phyloP scores from a whole-genome alignment of 2,797 vertebrate species.

The Hephaestus fuliginosus region DNA sequence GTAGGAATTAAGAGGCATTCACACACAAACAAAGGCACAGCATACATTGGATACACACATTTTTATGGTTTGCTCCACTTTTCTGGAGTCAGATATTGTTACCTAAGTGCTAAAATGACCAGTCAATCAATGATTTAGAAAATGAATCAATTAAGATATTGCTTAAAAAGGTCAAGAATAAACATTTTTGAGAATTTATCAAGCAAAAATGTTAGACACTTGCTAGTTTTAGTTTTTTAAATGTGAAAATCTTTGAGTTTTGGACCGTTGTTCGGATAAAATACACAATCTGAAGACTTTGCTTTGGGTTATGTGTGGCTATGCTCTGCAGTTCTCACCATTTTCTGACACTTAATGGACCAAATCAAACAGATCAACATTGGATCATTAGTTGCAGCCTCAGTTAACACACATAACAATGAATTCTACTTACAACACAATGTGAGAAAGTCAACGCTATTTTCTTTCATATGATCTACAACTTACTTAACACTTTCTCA shows the following conservation, averaged over 20 bases:
- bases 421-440: not conserved
- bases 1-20: slow-evolving; percentile 41
- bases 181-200: not conserved
- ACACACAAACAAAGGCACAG: slow-evolving; percentile 21
- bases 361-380: not conserved
- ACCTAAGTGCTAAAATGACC: not conserved
- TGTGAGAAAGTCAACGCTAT: not conserved
- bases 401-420: not conserved
- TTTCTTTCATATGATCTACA: slow-evolving; percentile 16
- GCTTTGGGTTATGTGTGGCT: not conserved
- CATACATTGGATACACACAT: not conserved
- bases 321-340: not conserved
- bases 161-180: not conserved
- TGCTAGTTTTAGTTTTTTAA: not conserved
- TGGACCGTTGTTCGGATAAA: no score
- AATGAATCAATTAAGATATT: not conserved
- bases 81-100: not conserved
- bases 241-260: not conserved
- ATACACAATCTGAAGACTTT: no score
- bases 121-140: not conserved
- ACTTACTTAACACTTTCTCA: slow-evolving; percentile 14
- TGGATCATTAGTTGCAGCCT: not conserved
- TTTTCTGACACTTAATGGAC: not conserved
- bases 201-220: not conserved
- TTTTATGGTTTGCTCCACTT: slow-evolving; percentile 4